These are phyloP conservation scores for Leptosomus discolor DNA, from an alignment of 2,113 vertebrate genomes.

Conservation along the genomic window DNA sequence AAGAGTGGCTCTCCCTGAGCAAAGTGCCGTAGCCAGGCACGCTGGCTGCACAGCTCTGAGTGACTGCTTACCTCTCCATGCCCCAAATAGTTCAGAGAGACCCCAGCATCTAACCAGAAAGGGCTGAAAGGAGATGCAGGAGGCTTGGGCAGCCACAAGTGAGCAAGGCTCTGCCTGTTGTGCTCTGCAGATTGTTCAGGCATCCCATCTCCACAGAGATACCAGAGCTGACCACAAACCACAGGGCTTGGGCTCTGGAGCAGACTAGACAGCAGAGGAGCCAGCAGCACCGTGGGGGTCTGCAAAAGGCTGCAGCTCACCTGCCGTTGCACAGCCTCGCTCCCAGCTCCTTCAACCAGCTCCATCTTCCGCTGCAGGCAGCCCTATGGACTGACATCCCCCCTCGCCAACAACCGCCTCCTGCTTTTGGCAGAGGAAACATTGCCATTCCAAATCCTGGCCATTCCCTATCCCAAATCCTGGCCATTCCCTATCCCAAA, in stretches of 20 bases:
- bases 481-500: background rate
- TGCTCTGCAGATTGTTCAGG: background rate
- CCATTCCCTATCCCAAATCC: background rate
- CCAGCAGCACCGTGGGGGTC: fast-evolving
- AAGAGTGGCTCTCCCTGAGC: no score
- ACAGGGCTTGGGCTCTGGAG: background rate
- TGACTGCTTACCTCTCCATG: background rate
- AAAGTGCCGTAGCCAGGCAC: background rate
- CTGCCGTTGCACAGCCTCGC: background rate
- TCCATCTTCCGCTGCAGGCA: background rate
- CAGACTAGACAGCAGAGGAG: background rate
- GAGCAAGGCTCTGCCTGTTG: background rate
- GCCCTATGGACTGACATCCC: fast-evolving
- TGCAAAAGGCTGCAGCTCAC: background rate
- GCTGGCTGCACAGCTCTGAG: background rate
- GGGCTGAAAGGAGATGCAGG: background rate
- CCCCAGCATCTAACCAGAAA: background rate
- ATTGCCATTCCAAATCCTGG: background rate
- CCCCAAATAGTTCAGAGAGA: background rate
- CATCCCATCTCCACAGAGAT: background rate
- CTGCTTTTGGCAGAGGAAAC: background rate
- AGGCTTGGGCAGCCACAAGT: background rate
- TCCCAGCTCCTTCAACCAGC: background rate
- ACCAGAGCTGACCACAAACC: background rate
- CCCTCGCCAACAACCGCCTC: background rate